A percentile compares a stretch with the other conserved stretches of the same genome.
phyloP scores from a whole-genome alignment of 2,797 vertebrate species.

The Spatula clypeata region DNA sequence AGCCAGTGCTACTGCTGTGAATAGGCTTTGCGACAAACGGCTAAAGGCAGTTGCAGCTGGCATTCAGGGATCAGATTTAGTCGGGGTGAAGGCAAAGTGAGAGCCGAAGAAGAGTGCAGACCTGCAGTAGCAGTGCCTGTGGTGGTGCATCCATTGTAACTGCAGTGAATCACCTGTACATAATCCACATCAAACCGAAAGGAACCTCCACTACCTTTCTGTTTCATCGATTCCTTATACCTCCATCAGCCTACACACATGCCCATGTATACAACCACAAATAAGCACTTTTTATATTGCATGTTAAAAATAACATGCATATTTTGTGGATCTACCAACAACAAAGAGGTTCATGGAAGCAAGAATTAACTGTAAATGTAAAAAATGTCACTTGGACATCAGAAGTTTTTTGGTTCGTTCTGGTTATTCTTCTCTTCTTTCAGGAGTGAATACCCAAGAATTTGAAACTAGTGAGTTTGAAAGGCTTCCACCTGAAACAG shows the following conservation, averaged over 20 bases:
- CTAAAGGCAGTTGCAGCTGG: not conserved
- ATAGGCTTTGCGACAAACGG: not conserved
- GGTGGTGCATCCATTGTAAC: not conserved
- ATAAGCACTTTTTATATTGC: not conserved
- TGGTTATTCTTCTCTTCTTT: not conserved
- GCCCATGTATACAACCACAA: not conserved
- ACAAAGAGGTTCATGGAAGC: accelerated
- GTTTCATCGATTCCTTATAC: accelerated
- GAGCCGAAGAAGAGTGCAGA: too few species aligned
- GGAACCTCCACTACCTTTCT: too few species aligned
- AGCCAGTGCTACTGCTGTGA: not conserved
- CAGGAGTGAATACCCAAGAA: not conserved
- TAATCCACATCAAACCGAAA: accelerated
- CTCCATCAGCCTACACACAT: accelerated
- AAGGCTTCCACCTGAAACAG: not conserved
- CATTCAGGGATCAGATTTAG: not conserved
- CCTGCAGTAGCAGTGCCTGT: accelerated
- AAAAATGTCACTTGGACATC: not conserved
- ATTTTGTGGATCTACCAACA: not conserved
- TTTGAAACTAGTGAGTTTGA: not conserved
- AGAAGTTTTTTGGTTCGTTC: not conserved
- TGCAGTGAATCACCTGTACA: accelerated
- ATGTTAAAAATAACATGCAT: not conserved
- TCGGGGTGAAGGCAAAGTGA: accelerated
- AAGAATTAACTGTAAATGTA: not conserved